These are phyloP conservation scores for Drosophila gunungcola DNA, from an alignment of 1,140 invertebrate species.

Conservation along the genomic window DNA sequence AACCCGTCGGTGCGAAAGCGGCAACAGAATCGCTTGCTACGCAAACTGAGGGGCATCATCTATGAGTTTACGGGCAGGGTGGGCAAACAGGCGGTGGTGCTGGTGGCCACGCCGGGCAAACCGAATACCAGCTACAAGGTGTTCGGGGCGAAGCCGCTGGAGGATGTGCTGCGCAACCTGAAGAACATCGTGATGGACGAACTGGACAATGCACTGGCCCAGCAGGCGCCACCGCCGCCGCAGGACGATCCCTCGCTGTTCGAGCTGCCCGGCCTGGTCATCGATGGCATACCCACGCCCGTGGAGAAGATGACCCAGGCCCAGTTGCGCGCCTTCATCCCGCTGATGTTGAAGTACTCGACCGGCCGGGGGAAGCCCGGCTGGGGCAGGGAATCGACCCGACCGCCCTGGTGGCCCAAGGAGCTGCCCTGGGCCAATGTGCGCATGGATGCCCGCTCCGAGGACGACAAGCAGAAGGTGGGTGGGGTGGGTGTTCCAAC, in stretches of 20 bases:
- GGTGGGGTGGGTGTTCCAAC: slow-evolving; percentile 55
- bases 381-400: slow-evolving; percentile 97
- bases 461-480: slow-evolving; percentile 99
- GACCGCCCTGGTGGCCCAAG: slow-evolving; percentile 98
- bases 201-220: slow-evolving; percentile 95
- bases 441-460: slow-evolving; percentile 97
- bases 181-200: slow-evolving; percentile 97
- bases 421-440: slow-evolving; percentile 99
- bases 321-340: slow-evolving; percentile 97
- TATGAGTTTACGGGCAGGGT: slow-evolving; percentile 98
- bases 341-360: slow-evolving; percentile 98
- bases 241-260: slow-evolving; percentile 96
- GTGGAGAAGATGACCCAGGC: slow-evolving; percentile 99
- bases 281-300: slow-evolving; percentile 98
- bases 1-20: slow-evolving; percentile 98
- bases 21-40: slow-evolving; percentile 96
- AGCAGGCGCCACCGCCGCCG: slow-evolving; percentile 96
- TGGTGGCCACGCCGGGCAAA: slow-evolving; percentile 98
- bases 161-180: slow-evolving; percentile 97
- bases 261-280: slow-evolving; percentile 97
- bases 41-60: slow-evolving; percentile 96
- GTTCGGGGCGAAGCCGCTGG: slow-evolving; percentile 98
- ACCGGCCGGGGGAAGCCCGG: slow-evolving; percentile 98
- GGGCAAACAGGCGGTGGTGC: slow-evolving; percentile 98
- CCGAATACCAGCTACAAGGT: slow-evolving; percentile 97